These are phyloP conservation scores for Schlechtendalia chinensis DNA, from an alignment of 1,140 invertebrate species.

Conservation along the genomic window DNA sequence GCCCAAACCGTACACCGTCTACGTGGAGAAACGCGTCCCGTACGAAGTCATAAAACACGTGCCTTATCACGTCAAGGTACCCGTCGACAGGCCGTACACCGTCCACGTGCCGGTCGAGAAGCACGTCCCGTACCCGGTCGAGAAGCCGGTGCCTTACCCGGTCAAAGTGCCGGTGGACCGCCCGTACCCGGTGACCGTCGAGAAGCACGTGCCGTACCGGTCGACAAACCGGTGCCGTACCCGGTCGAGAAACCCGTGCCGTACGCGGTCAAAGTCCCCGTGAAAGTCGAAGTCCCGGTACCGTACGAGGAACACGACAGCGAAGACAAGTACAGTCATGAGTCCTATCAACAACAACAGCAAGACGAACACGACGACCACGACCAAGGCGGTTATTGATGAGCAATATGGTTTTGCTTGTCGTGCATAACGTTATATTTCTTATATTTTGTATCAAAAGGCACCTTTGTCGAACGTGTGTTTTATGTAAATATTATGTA, in stretches of 20 bases:
- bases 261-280: slow-evolving; percentile 63
- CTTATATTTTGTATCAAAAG: too few relatives aligned
- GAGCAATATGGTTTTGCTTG: too few relatives aligned
- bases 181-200: slow-evolving; percentile 55
- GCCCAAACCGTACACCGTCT: slow-evolving; percentile 62
- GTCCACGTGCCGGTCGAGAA: slow-evolving; percentile 52
- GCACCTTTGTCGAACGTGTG: too few relatives aligned
- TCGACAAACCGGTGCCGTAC: slow-evolving; percentile 57
- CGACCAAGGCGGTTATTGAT: not conserved
- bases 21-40: slow-evolving; percentile 66
- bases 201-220: slow-evolving; percentile 63
- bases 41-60: slow-evolving; percentile 57
- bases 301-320: slow-evolving; percentile 57
- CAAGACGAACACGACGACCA: not conserved
- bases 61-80: slow-evolving; percentile 52
- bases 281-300: slow-evolving; percentile 58
- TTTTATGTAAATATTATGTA: not conserved
- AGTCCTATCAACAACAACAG: not conserved
- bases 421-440: too few relatives aligned
- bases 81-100: slow-evolving; percentile 53
- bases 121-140: slow-evolving; percentile 46
- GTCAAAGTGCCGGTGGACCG: slow-evolving; percentile 68
- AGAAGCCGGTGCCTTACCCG: slow-evolving; percentile 58
- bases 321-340: slow-evolving; percentile 9
- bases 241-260: slow-evolving; percentile 72